Conservation (phyloP, 2,888 invertebrate species). For the Microplitis manilae region DNA sequence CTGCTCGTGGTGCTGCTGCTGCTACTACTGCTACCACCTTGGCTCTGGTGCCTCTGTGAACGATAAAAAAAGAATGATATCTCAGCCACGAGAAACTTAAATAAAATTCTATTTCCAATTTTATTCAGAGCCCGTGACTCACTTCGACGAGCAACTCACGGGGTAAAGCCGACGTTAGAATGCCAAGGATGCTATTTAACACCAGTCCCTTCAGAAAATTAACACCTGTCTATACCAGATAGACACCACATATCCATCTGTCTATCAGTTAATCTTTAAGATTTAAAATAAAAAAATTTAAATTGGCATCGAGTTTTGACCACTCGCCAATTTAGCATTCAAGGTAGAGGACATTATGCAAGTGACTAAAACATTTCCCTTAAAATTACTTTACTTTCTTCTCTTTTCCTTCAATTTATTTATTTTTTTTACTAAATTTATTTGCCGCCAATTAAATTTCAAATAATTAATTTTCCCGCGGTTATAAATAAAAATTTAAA, state of each 20-base stretch:
- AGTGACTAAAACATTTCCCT: background rate
- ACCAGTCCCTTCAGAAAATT: background rate
- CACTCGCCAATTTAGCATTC: background rate
- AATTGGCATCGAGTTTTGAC: background rate
- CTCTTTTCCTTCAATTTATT: no score
- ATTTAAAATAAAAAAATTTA: background rate
- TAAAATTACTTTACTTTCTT: background rate
- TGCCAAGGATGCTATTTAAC: background rate
- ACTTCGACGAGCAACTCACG: background rate
- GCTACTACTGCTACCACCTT: constrained; percentile 77
- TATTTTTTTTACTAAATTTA: no score
- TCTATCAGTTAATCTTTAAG: background rate
- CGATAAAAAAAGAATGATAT: constrained; percentile 36
- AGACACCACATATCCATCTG: background rate
- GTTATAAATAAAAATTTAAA: no score
- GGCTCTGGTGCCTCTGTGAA: constrained; percentile 68
- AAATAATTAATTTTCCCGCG: no score
- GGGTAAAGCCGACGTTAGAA: background rate
- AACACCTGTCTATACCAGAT: background rate
- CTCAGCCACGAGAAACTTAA: background rate
- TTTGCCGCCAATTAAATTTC: no score
- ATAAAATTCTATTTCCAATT: background rate
- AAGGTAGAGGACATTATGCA: background rate
- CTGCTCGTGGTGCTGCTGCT: constrained; percentile 71
- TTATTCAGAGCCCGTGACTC: background rate